Evolutionary conservation across 2,888 invertebrate genomes (phyloP).

Genomic region (Clivina fossor): DNA sequence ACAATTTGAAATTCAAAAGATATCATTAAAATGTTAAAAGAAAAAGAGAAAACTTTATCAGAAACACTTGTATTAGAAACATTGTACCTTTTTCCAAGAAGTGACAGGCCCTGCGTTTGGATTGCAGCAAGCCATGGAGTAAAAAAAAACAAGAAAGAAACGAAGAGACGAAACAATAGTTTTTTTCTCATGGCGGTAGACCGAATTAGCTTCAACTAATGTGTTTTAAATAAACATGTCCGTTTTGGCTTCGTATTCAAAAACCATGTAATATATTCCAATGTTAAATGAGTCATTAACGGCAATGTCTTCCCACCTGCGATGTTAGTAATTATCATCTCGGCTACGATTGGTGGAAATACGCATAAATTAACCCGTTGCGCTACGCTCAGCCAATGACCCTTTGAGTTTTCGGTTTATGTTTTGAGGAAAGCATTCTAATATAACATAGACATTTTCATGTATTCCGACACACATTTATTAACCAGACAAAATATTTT

Average conservation of each 20-base stretch:
- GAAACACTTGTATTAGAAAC: constrained; percentile 9
- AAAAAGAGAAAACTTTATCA: constrained; percentile 2
- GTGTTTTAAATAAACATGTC: constrained; percentile 32
- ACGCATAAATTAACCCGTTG: constrained; percentile 25
- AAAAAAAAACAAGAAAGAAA: neutral
- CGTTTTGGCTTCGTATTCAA: constrained; percentile 28
- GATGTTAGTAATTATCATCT: constrained; percentile 28
- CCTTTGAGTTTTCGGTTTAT: constrained; percentile 11
- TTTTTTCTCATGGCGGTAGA: constrained; percentile 12
- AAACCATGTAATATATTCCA: constrained; percentile 33
- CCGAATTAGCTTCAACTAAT: constrained; percentile 25
- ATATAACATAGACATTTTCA: too few species aligned
- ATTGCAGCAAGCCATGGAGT: neutral
- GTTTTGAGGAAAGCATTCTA: too few species aligned
- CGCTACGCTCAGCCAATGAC: constrained; percentile 23
- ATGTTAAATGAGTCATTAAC: constrained; percentile 33
- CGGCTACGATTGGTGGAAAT: constrained; percentile 17
- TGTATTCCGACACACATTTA: too few species aligned
- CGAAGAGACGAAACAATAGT: constrained; percentile 24
- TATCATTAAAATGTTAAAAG: constrained; percentile 9
- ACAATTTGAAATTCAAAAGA: constrained; percentile 18
- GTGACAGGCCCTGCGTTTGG: neutral
- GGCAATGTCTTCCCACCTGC: constrained; percentile 30
- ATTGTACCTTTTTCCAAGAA: neutral
- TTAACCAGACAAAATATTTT: too few species aligned